Evolutionary conservation across 2,888 invertebrate genomes (phyloP), one percentile per base, ranked within the genome.

Genomic region (Cyclophora punctaria): DNA sequence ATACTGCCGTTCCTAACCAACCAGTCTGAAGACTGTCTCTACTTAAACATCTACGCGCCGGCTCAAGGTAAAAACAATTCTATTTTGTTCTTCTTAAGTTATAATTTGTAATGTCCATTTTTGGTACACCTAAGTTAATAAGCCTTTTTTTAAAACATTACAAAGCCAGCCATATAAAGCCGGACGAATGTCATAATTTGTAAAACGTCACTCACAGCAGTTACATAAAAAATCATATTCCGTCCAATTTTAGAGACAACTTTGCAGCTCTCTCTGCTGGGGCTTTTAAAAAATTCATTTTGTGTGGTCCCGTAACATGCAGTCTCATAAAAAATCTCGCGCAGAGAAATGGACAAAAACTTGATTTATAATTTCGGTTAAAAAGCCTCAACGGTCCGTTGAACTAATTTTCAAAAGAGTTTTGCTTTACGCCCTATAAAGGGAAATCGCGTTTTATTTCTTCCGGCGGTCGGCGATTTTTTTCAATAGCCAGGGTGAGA

Each of bases 11-110:
- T 95, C 78, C 90, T 98, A 64, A 92, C 92, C 64, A 95, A 97
- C 78, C 98, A 98, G 88, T 96, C 95, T 63, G 99, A 99, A 90
- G 98, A 99, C 89, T 99, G 99, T 76, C 92, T 99, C 57, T 98
- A 97, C 81, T 91, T 99, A 76, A 99, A 99, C 85, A 94, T 99
- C 73, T 99, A 98, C 89, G 96, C 97, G 35, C 98, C 98, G 49
- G 95, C 95, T 67, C 95, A 95, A 94, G 97, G 98, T 98, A 90
- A 91, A 90, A 75, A 59, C 53, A 37, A 37, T 49, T 56, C n/a
- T 52, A 46, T 44, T 55, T 57, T 37, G 5, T 44, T 33, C 44
- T 34, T 6, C 20, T 2, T 37, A 37, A 2, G 3, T 20, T 7
- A 3, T 43, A 43, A 42, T 7, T n/a, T 3, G 20, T 44, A 7